Evolutionary conservation across 1,140 invertebrate species (phyloP).

Genomic region (Geopemphigus sp.): DNA sequence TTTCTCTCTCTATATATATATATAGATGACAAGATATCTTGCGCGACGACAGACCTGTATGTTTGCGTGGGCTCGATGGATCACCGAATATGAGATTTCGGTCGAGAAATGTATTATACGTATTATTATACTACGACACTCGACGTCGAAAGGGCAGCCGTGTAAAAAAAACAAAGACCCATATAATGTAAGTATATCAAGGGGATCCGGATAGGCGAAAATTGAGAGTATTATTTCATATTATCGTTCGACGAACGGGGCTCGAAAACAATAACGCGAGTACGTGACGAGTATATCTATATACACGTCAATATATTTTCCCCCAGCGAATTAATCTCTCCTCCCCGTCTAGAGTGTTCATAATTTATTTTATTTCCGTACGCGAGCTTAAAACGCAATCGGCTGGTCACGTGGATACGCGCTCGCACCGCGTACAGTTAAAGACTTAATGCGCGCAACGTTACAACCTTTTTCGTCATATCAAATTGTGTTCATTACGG

Average conservation of each 20-base stretch:
- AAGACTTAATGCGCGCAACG: too few species aligned
- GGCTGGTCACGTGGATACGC: too few species aligned
- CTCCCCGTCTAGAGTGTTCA: neutral
- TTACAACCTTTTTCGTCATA: too few species aligned
- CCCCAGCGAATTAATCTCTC: constrained; percentile 1
- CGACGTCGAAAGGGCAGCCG: too few species aligned
- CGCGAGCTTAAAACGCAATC: too few species aligned
- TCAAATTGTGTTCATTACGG: too few species aligned
- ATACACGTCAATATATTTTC: too few species aligned
- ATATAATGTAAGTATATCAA: neutral
- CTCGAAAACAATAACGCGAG: neutral
- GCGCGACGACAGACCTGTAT: neutral
- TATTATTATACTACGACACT: neutral
- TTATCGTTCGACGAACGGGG: constrained; percentile 14
- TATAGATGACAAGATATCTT: constrained; percentile 26
- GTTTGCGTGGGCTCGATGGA: constrained; percentile 18
- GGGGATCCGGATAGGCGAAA: neutral
- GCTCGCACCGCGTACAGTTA: too few species aligned
- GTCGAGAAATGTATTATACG: constrained; percentile 2
- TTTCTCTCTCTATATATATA: too few species aligned
- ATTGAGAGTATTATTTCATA: constrained; percentile 3
- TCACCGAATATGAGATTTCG: constrained; percentile 26
- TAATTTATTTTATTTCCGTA: neutral
- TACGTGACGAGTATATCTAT: neutral
- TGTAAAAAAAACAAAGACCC: too few species aligned